These are phyloP conservation scores for Campopleginae sp. DNA, from an alignment of 2,888 invertebrate genomes.

Conservation along the genomic window DNA sequence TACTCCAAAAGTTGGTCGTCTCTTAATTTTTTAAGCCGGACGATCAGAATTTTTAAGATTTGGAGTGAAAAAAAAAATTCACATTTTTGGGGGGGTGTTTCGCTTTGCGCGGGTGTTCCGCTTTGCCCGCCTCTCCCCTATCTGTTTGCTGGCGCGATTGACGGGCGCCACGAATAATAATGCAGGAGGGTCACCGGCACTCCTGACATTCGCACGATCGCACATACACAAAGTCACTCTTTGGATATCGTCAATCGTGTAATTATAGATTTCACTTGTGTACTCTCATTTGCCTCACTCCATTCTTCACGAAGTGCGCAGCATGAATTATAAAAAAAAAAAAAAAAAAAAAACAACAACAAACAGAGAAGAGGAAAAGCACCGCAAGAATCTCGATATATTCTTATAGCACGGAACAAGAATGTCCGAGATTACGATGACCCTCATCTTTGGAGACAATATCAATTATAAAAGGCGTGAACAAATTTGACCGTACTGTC, in stretches of 20 bases:
- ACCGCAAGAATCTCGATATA: slow-evolving; percentile 19
- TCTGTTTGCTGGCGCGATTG: slow-evolving; percentile 30
- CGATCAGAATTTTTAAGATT: no score
- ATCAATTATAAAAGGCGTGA: slow-evolving; percentile 57
- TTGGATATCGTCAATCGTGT: slow-evolving; percentile 59
- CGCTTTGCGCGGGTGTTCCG: no score
- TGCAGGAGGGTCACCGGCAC: slow-evolving; percentile 58
- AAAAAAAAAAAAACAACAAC: neutral
- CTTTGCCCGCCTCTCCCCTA: no score
- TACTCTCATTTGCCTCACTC: slow-evolving; percentile 19
- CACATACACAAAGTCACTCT: slow-evolving; percentile 13
- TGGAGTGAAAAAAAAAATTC: no score
- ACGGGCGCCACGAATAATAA: slow-evolving; percentile 50
- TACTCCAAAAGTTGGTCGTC: no score
- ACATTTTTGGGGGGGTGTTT: no score
- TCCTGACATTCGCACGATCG: slow-evolving; percentile 61
- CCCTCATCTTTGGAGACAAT: slow-evolving; percentile 3
- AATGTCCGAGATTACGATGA: slow-evolving; percentile 35
- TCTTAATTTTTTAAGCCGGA: no score
- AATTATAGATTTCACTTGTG: slow-evolving; percentile 64
- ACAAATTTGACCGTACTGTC: neutral
- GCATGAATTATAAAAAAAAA: neutral
- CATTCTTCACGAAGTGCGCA: neutral
- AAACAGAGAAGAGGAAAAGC: neutral
- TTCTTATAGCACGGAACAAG: slow-evolving; percentile 18